Evolutionary conservation across 2,888 invertebrate genomes (phyloP), one percentile per base, ranked within the genome.

Genomic region (Andricus quercusramuli): DNA sequence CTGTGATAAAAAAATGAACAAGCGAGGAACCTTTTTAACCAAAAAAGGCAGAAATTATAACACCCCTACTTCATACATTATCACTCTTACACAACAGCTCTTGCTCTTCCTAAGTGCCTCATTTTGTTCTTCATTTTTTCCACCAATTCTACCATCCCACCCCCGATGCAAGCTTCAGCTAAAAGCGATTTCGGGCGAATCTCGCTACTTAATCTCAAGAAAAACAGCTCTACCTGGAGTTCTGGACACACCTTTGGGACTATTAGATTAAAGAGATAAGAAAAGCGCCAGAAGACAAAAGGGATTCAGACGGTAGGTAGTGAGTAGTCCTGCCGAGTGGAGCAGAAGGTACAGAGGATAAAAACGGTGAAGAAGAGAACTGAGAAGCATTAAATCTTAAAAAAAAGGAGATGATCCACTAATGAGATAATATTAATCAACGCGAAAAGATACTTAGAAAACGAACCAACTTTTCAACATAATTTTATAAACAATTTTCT

Each of bases 221-320:
- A 51, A 51, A 70, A 56, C 70, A 70, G 70, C 32, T 29, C 56
- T 70, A 70, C 70, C 51, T 70, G 70, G 70, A 32, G 70, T 51
- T 51, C 70, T 70, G 51, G 51, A 32, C 70, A 70, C 70, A 70
- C 70, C 70, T 70, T 70, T 70, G 51, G 51, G 47, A 70, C 70
- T 51, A 70, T 70, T 70, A 47, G 70, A 70, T 70, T 8, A 5
- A 29, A 29, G 51, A 70, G 70, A 70, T 70, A 70, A 70, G 32
- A 51, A 70, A 51, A 51, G 56, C 29, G n/a, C 70, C 51, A 32
- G 70, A 70, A 47, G 51, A 51, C 32, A 32, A 56, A 29, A 70
- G 47, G 51, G 51, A 70, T 51, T 29, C 70, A 29, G 70, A 56
- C 51, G 51, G 70, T 32, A 70, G 70, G 70, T 47, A 70, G 70